Base-by-base conservation (phyloP, 2,797 vertebrate species). In the Pangasius sanitwongsei region DNA sequence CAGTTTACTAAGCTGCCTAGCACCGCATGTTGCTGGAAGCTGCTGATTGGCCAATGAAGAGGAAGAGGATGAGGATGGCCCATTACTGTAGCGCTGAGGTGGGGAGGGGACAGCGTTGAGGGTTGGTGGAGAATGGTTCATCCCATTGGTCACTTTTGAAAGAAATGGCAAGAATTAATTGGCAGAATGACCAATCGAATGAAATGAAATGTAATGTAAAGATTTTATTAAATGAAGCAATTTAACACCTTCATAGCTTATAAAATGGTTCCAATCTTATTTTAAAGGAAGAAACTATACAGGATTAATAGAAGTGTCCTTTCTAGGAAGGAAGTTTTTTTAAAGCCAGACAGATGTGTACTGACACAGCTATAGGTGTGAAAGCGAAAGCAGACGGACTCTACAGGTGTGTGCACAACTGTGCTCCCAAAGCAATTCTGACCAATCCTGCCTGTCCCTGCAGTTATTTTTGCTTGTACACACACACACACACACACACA, bases 41-140 rank as follows among this genome's bases (percentile, higher is more conserved):
- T 99, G 98, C 93, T 99, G 99, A 95, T 99, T 99, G 18, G 98
- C 98, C 93, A 99, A 95, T 0, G 98, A 98, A 2, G 98, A 99
- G 28, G 98, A 99, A 5, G 98, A 99, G 31, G 98, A 99, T 2
- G 99, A 98, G 20, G 98, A 98, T 6, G 99, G 98, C 16, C 98
- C 98, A 0, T 98, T 99, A 97, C 98, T 98, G 92, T 98, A 98
- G 31, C 98, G 96, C 94, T 99, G 99, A 16, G 99, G 99, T 0
- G 99, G 98, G 63, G 99, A 99, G 0, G 98, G 98, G 85, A 99
- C 97, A 2, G 98, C 98, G 0, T 99, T 99, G 90, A 99, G 94
- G 0, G 97, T 98, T 0, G 99, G 98, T 0, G 99, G 98, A 86
- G 99, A 99, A 95, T 99, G 98, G 92, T 97, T 98, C 92, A 98